These are phyloP conservation scores for Mastacembelus armatus DNA, from an alignment of 2,797 vertebrate species.

Conservation along the genomic window DNA sequence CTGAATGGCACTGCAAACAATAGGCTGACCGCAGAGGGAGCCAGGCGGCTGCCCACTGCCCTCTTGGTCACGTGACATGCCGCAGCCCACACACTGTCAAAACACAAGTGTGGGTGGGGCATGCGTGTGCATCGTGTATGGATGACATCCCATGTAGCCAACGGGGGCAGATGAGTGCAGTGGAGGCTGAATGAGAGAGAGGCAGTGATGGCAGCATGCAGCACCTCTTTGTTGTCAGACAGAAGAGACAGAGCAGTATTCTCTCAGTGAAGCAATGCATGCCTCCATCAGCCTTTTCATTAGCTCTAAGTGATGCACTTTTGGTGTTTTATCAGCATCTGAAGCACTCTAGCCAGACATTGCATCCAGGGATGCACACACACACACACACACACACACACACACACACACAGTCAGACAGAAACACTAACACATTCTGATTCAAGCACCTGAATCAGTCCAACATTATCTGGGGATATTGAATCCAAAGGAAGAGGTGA, in stretches of 20 bases:
- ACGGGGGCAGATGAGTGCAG: constrained; percentile 47
- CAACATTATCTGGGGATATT: constrained; percentile 49
- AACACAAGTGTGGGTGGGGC: constrained; percentile 51
- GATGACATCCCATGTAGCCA: constrained; percentile 59
- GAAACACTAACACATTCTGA: constrained; percentile 47
- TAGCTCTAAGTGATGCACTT: constrained; percentile 17
- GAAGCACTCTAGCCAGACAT: no score
- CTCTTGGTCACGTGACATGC: constrained; percentile 45
- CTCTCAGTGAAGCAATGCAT: constrained; percentile 22
- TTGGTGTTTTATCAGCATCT: no score
- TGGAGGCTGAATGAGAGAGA: constrained; percentile 28
- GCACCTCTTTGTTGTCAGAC: constrained; percentile 52
- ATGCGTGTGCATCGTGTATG: constrained; percentile 35
- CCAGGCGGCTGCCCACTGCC: constrained; percentile 40
- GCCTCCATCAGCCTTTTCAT: constrained; percentile 36
- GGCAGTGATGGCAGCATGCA: constrained; percentile 26
- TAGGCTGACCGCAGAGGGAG: constrained; percentile 34
- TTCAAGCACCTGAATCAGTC: constrained; percentile 60
- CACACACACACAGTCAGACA: constrained; percentile 29
- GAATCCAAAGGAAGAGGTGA: constrained; percentile 53
- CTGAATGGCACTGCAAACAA: constrained; percentile 25
- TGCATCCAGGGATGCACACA: no score
- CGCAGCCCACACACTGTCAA: constrained; percentile 50
- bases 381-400: no score
- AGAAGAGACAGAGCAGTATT: constrained; percentile 29